These are phyloP conservation scores for Potorous gilbertii DNA, from an alignment of 2,797 vertebrate species.

Conservation along the genomic window DNA sequence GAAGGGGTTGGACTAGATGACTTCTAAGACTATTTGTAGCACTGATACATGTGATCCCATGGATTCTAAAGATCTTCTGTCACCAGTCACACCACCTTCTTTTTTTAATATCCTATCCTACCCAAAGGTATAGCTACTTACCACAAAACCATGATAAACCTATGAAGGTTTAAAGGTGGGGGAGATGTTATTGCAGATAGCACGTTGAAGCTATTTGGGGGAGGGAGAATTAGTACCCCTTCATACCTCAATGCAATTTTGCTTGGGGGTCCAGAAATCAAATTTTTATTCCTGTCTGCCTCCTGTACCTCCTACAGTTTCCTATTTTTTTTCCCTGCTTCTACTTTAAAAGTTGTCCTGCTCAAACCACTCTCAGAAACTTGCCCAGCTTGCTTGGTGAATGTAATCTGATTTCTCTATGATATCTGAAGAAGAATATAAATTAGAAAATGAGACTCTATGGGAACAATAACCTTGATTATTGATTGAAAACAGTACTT, in stretches of 20 bases:
- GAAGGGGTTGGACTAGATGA: background rate
- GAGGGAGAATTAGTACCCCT: background rate
- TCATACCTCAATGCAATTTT: background rate
- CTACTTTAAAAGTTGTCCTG: background rate
- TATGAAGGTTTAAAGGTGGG: too few species aligned
- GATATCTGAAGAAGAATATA: background rate
- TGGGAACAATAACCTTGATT: background rate
- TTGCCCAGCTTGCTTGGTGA: background rate
- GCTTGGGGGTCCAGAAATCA: background rate
- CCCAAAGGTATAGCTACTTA: background rate
- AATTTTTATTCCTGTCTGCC: background rate
- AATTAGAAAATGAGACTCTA: accelerated
- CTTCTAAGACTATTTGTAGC: background rate
- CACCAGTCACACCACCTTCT: background rate
- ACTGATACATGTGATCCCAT: background rate
- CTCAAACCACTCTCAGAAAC: accelerated
- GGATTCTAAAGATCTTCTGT: background rate
- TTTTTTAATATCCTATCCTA: background rate
- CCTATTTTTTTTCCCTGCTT: background rate
- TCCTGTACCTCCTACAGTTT: background rate
- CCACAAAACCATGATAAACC: accelerated
- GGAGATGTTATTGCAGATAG: too few species aligned
- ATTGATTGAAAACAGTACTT: accelerated
- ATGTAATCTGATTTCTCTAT: background rate
- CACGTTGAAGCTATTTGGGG: background rate